phyloP scores from a whole-genome alignment of 2,888 invertebrate species.

The Lithophane socia region DNA sequence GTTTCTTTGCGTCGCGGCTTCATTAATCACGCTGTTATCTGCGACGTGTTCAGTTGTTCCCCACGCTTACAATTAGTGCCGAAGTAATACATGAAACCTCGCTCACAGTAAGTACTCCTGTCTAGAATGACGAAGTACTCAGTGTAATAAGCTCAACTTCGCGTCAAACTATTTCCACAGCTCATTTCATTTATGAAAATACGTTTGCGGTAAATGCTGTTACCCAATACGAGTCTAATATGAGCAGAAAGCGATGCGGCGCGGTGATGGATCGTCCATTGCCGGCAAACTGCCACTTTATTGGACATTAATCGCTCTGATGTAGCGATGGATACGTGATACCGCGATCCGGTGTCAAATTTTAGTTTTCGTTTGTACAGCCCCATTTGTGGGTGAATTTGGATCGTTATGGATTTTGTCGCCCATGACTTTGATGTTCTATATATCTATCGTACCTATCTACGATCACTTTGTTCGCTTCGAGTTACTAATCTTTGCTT shows the following conservation, averaged over 20 bases:
- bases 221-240: conserved; percentile 42
- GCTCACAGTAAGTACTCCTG: background rate
- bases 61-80: conserved; percentile 11
- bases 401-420: conserved; percentile 40
- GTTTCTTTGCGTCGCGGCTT: conserved; percentile 9
- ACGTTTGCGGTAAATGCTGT: conserved; percentile 51
- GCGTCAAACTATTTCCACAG: conserved; percentile 43
- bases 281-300: conserved; percentile 61
- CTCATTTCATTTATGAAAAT: conserved; percentile 54
- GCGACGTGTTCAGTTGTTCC: conserved; percentile 4
- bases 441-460: background rate
- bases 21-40: conserved; percentile 29
- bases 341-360: conserved; percentile 46
- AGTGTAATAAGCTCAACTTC: conserved; percentile 17
- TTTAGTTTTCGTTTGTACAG: conserved; percentile 44
- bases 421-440: background rate
- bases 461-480: conserved; percentile 13
- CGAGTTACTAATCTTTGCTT: background rate
- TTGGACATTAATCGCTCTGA: conserved; percentile 66
- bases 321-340: conserved; percentile 64
- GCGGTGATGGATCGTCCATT: conserved; percentile 65
- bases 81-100: conserved; percentile 11
- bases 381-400: conserved; percentile 35
- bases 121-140: conserved; percentile 11
- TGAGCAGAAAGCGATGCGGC: conserved; percentile 42